A percentile compares a stretch with the other conserved stretches of the same genome.
phyloP scores from a whole-genome alignment of 1,140 invertebrate genomes.

The Bombus waltoni region DNA sequence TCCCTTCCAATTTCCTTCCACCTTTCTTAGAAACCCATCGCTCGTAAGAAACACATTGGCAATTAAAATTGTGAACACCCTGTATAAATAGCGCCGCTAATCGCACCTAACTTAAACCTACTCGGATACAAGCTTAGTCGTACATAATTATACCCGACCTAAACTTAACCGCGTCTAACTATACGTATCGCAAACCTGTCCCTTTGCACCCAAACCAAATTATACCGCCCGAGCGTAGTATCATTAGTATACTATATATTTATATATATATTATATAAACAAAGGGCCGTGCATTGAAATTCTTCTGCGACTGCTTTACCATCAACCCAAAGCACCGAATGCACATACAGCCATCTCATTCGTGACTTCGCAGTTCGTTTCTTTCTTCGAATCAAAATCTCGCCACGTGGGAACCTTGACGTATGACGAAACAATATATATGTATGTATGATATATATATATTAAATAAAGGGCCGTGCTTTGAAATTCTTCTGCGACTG shows the following conservation, averaged over 20 bases:
- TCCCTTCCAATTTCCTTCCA: too few species aligned
- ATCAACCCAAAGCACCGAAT: too few species aligned
- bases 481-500: too few species aligned
- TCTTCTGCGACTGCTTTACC: too few species aligned
- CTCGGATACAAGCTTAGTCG: neutral
- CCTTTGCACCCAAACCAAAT: neutral
- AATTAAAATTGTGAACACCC: neutral
- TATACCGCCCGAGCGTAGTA: neutral
- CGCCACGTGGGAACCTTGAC: neutral
- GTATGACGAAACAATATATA: neutral
- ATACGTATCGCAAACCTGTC: neutral
- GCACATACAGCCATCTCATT: too few species aligned
- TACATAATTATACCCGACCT: neutral
- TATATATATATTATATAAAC: too few species aligned
- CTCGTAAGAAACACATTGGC: neutral
- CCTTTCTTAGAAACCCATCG: neutral
- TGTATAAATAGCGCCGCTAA: neutral
- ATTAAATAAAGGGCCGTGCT: too few species aligned
- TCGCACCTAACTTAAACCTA: neutral
- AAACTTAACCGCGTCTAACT: neutral
- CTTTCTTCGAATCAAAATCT: too few species aligned
- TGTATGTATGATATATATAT: too few species aligned
- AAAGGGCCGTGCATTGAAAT: too few species aligned
- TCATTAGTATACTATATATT: too few species aligned
- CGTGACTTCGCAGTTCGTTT: too few species aligned